Percentiles rank a stretch among this genome's conserved stretches.
Conservation (phyloP, 2,797 vertebrate genomes). For the Champsocephalus esox region DNA sequence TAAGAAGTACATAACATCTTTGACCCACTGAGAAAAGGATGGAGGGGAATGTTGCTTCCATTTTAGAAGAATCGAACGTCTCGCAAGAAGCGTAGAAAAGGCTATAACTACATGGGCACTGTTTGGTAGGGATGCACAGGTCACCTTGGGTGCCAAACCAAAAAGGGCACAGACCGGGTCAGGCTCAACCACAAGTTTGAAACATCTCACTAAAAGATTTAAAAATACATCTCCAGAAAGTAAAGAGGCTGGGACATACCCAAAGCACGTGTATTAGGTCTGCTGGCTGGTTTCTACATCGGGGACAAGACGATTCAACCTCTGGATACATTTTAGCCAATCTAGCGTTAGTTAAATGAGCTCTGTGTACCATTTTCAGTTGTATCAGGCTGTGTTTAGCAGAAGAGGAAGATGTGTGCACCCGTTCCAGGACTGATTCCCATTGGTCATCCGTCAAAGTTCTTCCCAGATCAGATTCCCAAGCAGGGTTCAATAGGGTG, state of each 20-base stretch:
- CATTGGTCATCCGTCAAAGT: not conserved
- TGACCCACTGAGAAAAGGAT: too few relatives aligned
- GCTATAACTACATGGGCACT: not conserved
- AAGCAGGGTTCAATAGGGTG: not conserved
- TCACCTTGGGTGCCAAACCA: too few relatives aligned
- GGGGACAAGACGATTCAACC: too few relatives aligned
- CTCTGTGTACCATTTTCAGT: not conserved
- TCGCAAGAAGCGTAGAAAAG: too few relatives aligned
- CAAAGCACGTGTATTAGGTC: too few relatives aligned
- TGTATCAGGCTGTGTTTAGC: not conserved
- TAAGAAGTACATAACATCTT: too few relatives aligned
- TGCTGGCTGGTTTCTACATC: too few relatives aligned
- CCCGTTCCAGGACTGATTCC: not conserved
- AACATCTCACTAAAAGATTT: not conserved
- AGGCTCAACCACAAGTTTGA: not conserved
- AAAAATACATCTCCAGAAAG: not conserved
- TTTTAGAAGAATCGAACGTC: too few relatives aligned
- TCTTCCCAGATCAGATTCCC: not conserved
- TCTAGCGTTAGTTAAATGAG: too few relatives aligned
- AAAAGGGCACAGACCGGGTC: not conserved
- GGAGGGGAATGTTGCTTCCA: too few relatives aligned
- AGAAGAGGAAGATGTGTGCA: not conserved
- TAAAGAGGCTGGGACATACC: not conserved
- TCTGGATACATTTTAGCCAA: too few relatives aligned
- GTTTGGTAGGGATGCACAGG: not conserved